These are phyloP conservation scores for Augochlorella aurata DNA, from an alignment of 2,888 invertebrate species.

Conservation along the genomic window DNA sequence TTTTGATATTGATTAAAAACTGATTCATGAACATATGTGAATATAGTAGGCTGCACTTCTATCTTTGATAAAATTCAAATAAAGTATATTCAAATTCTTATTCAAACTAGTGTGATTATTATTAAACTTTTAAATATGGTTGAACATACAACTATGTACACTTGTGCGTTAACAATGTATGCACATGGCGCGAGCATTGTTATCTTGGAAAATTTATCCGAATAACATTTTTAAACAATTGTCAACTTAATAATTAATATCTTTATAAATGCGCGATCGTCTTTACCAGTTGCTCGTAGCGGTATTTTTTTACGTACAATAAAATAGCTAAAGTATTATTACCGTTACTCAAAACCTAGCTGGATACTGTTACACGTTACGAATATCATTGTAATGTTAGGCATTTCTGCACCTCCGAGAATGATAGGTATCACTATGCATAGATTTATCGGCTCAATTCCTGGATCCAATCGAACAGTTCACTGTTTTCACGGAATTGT, in stretches of 20 bases:
- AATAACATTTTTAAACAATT: constrained; percentile 65
- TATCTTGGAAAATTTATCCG: constrained; percentile 60
- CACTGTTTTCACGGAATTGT: constrained; percentile 62
- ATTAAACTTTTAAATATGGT: constrained; percentile 55
- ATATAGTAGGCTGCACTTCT: constrained; percentile 45
- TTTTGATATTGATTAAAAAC: constrained; percentile 30
- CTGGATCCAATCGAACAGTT: constrained; percentile 70
- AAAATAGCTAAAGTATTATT: constrained; percentile 46
- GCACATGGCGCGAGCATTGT: constrained; percentile 65
- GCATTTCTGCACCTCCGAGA: constrained; percentile 25
- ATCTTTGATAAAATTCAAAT: constrained; percentile 22
- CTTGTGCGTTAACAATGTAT: constrained; percentile 65
- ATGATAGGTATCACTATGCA: constrained; percentile 23
- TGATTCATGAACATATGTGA: constrained; percentile 30
- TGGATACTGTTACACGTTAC: constrained; percentile 33
- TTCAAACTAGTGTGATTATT: constrained; percentile 50
- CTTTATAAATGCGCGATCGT: constrained; percentile 62
- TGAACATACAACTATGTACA: constrained; percentile 55
- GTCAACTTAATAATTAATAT: constrained; percentile 65
- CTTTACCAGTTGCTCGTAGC: constrained; percentile 39
- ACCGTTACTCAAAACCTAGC: constrained; percentile 29
- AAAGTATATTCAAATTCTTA: constrained; percentile 32
- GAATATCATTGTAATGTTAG: constrained; percentile 33
- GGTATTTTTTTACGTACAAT: constrained; percentile 49
- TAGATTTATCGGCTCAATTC: constrained; percentile 57